Conservation (phyloP, 1,140 invertebrate genomes). For the Sycophaga agraensis region DNA sequence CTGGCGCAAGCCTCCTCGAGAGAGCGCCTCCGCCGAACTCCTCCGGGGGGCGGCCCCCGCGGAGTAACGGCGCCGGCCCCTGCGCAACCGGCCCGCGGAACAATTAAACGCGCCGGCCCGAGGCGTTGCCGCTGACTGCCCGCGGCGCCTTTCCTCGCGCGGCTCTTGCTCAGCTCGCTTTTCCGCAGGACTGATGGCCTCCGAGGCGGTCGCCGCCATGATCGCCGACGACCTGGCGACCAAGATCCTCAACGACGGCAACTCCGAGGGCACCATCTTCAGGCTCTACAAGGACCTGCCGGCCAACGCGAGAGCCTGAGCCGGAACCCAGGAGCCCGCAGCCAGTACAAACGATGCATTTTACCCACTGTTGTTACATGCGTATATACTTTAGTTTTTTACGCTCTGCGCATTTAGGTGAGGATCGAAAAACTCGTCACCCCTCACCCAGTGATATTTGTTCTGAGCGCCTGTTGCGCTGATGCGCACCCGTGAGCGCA, state of each 20-base stretch:
- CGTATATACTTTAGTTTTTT: neutral
- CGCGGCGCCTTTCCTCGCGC: too few relatives aligned
- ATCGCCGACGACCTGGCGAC: conserved; percentile 52
- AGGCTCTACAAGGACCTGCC: conserved; percentile 53
- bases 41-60: neutral
- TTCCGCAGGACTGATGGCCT: conserved; percentile 52
- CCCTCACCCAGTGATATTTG: too few relatives aligned
- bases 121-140: too few relatives aligned
- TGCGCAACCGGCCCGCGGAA: too few relatives aligned
- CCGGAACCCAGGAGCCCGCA: too few relatives aligned
- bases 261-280: conserved; percentile 48
- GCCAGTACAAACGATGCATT: neutral
- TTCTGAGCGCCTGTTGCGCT: too few relatives aligned
- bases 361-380: neutral
- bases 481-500: too few relatives aligned
- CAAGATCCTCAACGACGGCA: conserved; percentile 49
- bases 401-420: neutral
- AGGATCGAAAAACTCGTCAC: too few relatives aligned
- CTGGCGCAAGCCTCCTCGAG: neutral
- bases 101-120: neutral
- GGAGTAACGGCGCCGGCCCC: neutral
- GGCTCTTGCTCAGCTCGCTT: too few relatives aligned
- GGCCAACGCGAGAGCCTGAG: neutral
- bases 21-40: neutral
- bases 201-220: conserved; percentile 55